Conservation (phyloP, 2,888 invertebrate genomes). For the Dasypolia templi region DNA sequence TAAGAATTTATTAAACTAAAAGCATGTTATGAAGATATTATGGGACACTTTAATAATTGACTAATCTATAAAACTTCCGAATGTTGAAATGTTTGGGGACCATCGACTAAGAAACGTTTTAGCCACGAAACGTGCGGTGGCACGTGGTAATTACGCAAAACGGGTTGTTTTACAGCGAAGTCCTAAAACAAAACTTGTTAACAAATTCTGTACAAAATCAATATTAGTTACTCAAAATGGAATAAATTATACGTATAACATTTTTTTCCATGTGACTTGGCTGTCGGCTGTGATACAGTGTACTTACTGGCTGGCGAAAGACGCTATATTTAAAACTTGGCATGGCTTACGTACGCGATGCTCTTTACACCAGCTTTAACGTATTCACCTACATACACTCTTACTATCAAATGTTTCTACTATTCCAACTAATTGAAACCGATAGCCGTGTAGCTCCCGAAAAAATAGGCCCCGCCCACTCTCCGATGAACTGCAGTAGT, state of each 20-base stretch:
- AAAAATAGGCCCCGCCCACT: slow-evolving; percentile 12
- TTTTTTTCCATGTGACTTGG: slow-evolving; percentile 81
- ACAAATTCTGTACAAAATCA: slow-evolving; percentile 4
- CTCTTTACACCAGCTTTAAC: slow-evolving; percentile 71
- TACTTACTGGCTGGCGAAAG: slow-evolving; percentile 75
- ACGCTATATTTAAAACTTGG: slow-evolving; percentile 85
- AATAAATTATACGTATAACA: slow-evolving; percentile 46
- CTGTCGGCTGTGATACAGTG: slow-evolving; percentile 74
- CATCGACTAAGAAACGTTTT: slow-evolving; percentile 4
- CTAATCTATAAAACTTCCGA: neutral
- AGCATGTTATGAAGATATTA: neutral
- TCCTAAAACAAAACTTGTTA: neutral
- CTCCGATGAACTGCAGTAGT: neutral
- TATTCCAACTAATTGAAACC: slow-evolving; percentile 40
- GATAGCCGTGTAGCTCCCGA: neutral
- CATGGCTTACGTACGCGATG: slow-evolving; percentile 73
- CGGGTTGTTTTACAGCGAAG: slow-evolving; percentile 11
- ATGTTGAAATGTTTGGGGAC: neutral
- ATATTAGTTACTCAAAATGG: slow-evolving; percentile 17
- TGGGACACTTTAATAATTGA: too few species aligned
- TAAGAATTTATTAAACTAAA: neutral
- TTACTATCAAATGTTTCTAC: slow-evolving; percentile 61
- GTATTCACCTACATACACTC: slow-evolving; percentile 68
- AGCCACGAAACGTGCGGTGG: neutral
- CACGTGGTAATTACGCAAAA: neutral